These are phyloP conservation scores for Microplitis manilae DNA, from an alignment of 2,888 invertebrate genomes.

Conservation along the genomic window DNA sequence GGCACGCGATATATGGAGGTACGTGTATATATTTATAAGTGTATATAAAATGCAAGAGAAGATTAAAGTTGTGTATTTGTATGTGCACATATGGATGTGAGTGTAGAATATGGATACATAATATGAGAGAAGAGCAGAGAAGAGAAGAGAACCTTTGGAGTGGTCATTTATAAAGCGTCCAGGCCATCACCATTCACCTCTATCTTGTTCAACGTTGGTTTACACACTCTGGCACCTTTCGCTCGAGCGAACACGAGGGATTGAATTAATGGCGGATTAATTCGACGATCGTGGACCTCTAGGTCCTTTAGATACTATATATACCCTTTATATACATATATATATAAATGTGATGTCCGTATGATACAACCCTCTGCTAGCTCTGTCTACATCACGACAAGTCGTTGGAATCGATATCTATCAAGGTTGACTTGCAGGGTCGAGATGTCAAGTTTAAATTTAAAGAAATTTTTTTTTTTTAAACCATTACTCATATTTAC, in stretches of 20 bases:
- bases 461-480: slow-evolving; percentile 46
- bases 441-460: slow-evolving; percentile 1
- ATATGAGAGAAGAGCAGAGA: neutral
- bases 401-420: slow-evolving; percentile 25
- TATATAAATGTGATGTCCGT: neutral
- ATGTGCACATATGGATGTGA: slow-evolving; percentile 28
- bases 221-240: slow-evolving; percentile 67
- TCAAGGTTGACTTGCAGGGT: slow-evolving; percentile 8
- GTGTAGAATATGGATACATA: slow-evolving; percentile 34
- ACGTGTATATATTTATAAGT: neutral
- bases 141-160: slow-evolving; percentile 21
- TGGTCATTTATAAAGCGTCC: slow-evolving; percentile 68
- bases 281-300: slow-evolving; percentile 63
- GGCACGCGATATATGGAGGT: slow-evolving; percentile 41
- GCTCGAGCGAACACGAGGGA: slow-evolving; percentile 51
- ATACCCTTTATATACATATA: slow-evolving; percentile 19
- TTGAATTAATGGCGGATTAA: slow-evolving; percentile 70
- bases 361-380: neutral
- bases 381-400: slow-evolving; percentile 30
- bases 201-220: slow-evolving; percentile 69
- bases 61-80: slow-evolving; percentile 10
- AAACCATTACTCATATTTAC: slow-evolving; percentile 65
- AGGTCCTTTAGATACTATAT: slow-evolving; percentile 33
- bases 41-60: slow-evolving; percentile 24
- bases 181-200: slow-evolving; percentile 45